A percentile compares a stretch with the other conserved stretches of the same genome.
Conservation (phyloP, 2,888 invertebrate species). For the Mactromeris polynyma region DNA sequence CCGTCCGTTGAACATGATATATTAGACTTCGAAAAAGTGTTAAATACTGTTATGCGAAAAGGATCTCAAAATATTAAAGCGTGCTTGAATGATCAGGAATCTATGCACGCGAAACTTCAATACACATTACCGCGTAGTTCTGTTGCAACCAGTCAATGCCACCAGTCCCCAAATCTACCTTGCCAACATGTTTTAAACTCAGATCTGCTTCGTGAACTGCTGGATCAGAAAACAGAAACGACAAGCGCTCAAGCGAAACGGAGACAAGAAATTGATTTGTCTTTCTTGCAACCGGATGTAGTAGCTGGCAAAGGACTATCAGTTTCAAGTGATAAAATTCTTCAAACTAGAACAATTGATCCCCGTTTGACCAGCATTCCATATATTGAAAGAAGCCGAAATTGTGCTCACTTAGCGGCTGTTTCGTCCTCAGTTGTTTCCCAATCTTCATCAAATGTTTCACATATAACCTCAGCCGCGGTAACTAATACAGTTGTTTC, state of each 20-base stretch:
- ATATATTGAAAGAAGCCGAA: neutral
- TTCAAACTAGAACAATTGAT: conserved; percentile 47
- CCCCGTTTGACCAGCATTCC: conserved; percentile 37
- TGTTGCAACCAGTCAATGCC: conserved; percentile 4
- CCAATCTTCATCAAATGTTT: neutral
- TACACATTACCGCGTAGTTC: neutral
- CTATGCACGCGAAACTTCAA: neutral
- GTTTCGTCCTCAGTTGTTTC: neutral
- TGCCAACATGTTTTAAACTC: conserved; percentile 40
- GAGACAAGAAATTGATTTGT: conserved; percentile 44
- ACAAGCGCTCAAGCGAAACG: conserved; percentile 24
- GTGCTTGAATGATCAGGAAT: neutral
- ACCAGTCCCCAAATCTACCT: neutral
- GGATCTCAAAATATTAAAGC: neutral
- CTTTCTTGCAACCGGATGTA: conserved; percentile 39
- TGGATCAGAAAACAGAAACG: conserved; percentile 41
- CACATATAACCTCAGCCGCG: neutral
- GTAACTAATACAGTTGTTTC: neutral
- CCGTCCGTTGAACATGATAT: conserved; percentile 41
- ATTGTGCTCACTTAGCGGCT: neutral
- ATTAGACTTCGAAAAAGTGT: conserved; percentile 50
- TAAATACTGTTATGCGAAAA: conserved; percentile 38
- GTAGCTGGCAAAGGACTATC: conserved; percentile 30
- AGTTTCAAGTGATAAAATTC: conserved; percentile 38
- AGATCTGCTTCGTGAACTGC: conserved; percentile 37